Evolutionary conservation across 2,797 vertebrate species (phyloP).

Genomic region (Netta rufina): DNA sequence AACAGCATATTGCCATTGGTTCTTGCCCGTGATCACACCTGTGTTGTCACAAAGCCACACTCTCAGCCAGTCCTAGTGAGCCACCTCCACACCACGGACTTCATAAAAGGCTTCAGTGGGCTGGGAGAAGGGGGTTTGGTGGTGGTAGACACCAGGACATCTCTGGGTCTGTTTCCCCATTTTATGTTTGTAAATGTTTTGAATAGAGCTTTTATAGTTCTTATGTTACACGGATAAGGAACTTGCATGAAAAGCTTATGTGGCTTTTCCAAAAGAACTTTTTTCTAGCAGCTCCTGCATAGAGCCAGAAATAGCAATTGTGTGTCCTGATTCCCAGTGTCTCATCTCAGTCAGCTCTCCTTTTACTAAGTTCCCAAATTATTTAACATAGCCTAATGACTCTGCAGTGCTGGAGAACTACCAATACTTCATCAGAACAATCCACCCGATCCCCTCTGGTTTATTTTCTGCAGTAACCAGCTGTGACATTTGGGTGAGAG

Average conservation of each 20-base stretch:
- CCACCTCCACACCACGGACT: not conserved
- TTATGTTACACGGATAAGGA: not conserved
- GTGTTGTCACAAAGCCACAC: not conserved
- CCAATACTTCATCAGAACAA: not conserved
- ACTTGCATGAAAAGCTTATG: not conserved
- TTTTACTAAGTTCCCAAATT: not conserved
- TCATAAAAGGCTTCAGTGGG: not conserved
- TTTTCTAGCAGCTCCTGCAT: not conserved
- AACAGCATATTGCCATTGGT: not conserved
- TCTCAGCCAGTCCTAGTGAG: not conserved
- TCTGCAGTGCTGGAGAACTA: not conserved
- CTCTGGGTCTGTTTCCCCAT: not conserved
- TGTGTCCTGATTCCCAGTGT: not conserved
- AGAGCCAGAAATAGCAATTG: not conserved
- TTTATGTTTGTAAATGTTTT: not conserved
- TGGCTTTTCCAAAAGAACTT: not conserved
- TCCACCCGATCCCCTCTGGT: not conserved
- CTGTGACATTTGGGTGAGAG: not conserved
- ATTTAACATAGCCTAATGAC: not conserved
- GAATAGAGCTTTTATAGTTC: not conserved
- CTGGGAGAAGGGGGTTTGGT: not conserved
- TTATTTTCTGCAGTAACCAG: not conserved
- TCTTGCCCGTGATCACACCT: not conserved
- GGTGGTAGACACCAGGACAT: not conserved
- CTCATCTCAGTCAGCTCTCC: not conserved